Evolutionary conservation across 2,888 invertebrate genomes (phyloP).

Genomic region (Cylindroiulus punctatus): DNA sequence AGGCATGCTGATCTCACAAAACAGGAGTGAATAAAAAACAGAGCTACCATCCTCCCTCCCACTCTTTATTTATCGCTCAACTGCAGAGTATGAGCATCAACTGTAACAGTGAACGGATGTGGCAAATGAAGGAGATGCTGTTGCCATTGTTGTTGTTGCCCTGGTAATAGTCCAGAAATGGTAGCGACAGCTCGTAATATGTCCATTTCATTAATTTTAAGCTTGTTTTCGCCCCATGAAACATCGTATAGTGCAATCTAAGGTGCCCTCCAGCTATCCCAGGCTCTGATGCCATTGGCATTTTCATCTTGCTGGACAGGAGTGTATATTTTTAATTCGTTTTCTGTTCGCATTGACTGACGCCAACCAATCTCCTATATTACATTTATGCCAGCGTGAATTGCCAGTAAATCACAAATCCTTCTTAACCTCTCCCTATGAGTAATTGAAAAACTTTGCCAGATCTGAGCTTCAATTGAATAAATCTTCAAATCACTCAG

Average conservation of each 20-base stretch:
- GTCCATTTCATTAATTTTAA: constrained; percentile 40
- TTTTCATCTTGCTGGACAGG: not conserved
- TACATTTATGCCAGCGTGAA: constrained; percentile 43
- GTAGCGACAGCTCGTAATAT: constrained; percentile 9
- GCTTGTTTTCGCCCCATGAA: constrained; percentile 8
- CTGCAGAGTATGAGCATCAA: not conserved
- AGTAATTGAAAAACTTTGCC: constrained; percentile 45
- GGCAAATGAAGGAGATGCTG: not conserved
- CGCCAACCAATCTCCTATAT: constrained; percentile 35
- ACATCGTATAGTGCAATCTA: not conserved
- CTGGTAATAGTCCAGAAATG: constrained; percentile 28
- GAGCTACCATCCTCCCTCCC: not conserved
- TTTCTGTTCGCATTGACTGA: constrained; percentile 34
- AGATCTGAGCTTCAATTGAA: constrained; percentile 41
- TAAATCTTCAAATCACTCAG: constrained; percentile 39
- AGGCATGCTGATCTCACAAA: constrained; percentile 13
- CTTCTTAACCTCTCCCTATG: constrained; percentile 42
- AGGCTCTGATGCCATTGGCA: not conserved
- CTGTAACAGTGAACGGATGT: constrained; percentile 33
- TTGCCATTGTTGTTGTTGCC: not conserved
- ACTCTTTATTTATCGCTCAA: not conserved
- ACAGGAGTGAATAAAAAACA: not conserved
- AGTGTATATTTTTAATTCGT: constrained; percentile 42
- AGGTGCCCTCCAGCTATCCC: not conserved
- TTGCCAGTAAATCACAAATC: constrained; percentile 39